Conservation (phyloP, 2,113 vertebrate genomes). For the Salminus brasiliensis region DNA sequence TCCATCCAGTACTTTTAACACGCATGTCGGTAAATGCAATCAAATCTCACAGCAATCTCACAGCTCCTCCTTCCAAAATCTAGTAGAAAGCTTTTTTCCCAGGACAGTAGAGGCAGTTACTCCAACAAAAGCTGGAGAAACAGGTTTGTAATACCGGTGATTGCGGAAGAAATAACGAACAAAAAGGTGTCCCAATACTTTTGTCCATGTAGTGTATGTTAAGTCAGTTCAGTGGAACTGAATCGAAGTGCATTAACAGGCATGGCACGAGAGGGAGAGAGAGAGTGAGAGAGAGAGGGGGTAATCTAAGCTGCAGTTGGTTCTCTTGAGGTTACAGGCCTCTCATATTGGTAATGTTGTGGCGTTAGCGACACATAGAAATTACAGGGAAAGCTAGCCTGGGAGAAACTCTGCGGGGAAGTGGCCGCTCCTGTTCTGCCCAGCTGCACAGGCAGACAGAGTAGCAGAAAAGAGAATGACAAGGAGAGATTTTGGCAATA, state of each 20-base stretch:
- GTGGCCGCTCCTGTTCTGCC: constrained; percentile 62
- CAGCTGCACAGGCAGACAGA: constrained; percentile 17
- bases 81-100: too few species aligned
- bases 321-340: constrained; percentile 55
- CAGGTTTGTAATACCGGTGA: too few species aligned
- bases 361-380: constrained; percentile 73
- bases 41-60: too few species aligned
- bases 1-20: too few species aligned
- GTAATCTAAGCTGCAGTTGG: constrained; percentile 38
- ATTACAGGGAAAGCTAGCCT: constrained; percentile 69
- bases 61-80: too few species aligned
- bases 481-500: not conserved
- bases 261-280: constrained; percentile 43
- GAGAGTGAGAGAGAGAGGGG: not conserved
- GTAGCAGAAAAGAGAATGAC: not conserved
- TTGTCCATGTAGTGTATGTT: too few species aligned
- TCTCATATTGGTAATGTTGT: constrained; percentile 73
- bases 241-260: not conserved
- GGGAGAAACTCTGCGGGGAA: constrained; percentile 68
- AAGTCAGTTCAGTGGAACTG: too few species aligned
- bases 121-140: too few species aligned
- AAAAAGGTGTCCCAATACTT: too few species aligned
- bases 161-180: too few species aligned
- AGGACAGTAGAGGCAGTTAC: too few species aligned
- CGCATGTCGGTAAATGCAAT: too few species aligned